Evolutionary conservation across 2,888 invertebrate genomes (phyloP), one percentile per base, ranked within the genome.

Genomic region (Drosophila parthenogenetica): DNA sequence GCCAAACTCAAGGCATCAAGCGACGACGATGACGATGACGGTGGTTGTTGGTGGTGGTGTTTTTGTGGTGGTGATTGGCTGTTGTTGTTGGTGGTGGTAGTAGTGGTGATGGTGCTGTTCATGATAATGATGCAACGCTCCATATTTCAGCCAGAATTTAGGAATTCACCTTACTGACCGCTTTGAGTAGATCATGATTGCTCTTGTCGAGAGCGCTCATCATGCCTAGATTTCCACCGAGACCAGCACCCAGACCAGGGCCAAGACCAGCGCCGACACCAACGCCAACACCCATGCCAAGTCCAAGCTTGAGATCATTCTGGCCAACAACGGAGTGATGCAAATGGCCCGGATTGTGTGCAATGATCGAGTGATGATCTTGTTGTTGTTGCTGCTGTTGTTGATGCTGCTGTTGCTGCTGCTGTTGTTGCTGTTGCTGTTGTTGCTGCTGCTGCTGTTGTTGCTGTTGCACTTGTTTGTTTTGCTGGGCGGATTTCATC

Each of bases 401-500:
- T 37, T 92, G 90, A 62, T 90, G 90, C 53, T 90, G 90, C 37
- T 90, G 90, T 10, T 90, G 91, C 39, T 90, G 89, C 5, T 81
- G 89, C 8, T 89, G 89, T 4, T 87, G 88, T 43, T 90, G 90
- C 25, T 90, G 90, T 19, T 90, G 90, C 7, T 91, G 90, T 11
- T 90, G 90, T 22, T 90, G 90, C 42, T 91, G 91, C 55, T 90
- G 92, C 68, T 91, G 91, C 67, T 91, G 91, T 53, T 91, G 91
- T 53, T 91, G 91, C 70, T 89, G 90, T 75, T 86, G 90, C 84
- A 92, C 91, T 75, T 91, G 95, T 90, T 95, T 95, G 90, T 96
- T 95, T 91, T 95, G 94, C 93, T 96, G 96, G 90, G 96, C 96
- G 92, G 97, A 96, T 92, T 97, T 96, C 93, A 96, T 96, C 88